phyloP scores from a whole-genome alignment of 2,797 vertebrate genomes.

The Halcyon badia region DNA sequence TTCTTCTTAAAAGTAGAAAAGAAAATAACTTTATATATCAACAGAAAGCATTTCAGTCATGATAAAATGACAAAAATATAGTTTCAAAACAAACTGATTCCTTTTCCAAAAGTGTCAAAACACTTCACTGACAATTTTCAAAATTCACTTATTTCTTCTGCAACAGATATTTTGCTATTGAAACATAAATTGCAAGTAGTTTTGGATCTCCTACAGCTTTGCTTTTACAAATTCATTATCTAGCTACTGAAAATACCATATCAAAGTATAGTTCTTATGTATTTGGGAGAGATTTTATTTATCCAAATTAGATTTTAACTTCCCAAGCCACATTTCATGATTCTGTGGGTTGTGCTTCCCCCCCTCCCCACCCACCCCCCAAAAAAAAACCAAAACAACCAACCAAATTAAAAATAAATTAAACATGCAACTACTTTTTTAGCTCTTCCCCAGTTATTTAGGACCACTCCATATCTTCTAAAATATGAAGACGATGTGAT shows the following conservation, averaged over 20 bases:
- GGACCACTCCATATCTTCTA: neutral
- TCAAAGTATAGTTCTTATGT: neutral
- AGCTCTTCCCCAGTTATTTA: neutral
- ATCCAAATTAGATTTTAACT: neutral
- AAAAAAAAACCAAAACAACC: neutral
- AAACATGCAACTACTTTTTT: neutral
- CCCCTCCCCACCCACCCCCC: rapidly evolving
- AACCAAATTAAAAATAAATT: neutral
- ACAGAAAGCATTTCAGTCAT: neutral
- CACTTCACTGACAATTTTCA: conserved; percentile 8
- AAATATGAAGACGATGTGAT: neutral
- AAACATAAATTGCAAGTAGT: neutral
- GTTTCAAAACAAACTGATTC: neutral
- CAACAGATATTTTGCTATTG: neutral
- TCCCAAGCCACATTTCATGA: neutral
- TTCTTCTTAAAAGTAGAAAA: neutral
- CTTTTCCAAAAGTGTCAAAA: conserved; percentile 16
- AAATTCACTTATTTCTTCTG: neutral
- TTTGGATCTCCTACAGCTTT: neutral
- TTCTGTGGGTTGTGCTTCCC: rapidly evolving
- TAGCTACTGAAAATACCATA: neutral
- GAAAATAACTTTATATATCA: neutral
- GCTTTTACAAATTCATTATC: neutral
- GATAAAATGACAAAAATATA: neutral
- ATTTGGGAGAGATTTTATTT: neutral